Evolutionary conservation across 2,113 vertebrate species (phyloP).

Genomic region (Xenus cinereus): DNA sequence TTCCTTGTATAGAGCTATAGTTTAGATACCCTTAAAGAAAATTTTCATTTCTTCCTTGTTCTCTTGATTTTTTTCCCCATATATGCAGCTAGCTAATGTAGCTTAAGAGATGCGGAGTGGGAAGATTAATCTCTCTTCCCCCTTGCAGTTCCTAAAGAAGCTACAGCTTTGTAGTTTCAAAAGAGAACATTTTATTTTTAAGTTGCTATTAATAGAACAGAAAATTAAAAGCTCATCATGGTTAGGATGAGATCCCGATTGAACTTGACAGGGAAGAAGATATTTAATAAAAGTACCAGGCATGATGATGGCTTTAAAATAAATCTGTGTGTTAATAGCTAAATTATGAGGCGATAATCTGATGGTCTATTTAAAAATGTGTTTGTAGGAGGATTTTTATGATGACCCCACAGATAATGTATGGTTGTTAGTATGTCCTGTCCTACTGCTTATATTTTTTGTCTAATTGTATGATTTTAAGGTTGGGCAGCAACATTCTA

Average conservation of each 20-base stretch:
- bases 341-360: slow-evolving; percentile 47
- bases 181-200: slow-evolving; percentile 67
- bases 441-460: not conserved
- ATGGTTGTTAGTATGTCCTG: not conserved
- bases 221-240: slow-evolving; percentile 61
- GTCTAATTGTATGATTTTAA: slow-evolving; percentile 62
- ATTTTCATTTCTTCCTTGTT: not conserved
- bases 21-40: not conserved
- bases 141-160: slow-evolving; percentile 40
- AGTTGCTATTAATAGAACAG: slow-evolving; percentile 52
- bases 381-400: slow-evolving; percentile 19
- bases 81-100: not conserved
- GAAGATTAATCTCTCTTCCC: slow-evolving; percentile 38
- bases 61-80: not conserved
- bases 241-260: slow-evolving; percentile 48
- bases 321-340: slow-evolving; percentile 45
- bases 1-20: not conserved
- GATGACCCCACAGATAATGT: not conserved
- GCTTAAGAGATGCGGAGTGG: not conserved
- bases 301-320: slow-evolving; percentile 47
- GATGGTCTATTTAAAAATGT: not conserved
- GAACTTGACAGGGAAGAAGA: slow-evolving; percentile 53
- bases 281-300: slow-evolving; percentile 40
- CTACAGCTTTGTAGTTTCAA: slow-evolving; percentile 38
- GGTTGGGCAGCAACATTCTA: slow-evolving; percentile 22